Conservation (phyloP, 2,113 vertebrate species). For the Genyomyrus donnyi region DNA sequence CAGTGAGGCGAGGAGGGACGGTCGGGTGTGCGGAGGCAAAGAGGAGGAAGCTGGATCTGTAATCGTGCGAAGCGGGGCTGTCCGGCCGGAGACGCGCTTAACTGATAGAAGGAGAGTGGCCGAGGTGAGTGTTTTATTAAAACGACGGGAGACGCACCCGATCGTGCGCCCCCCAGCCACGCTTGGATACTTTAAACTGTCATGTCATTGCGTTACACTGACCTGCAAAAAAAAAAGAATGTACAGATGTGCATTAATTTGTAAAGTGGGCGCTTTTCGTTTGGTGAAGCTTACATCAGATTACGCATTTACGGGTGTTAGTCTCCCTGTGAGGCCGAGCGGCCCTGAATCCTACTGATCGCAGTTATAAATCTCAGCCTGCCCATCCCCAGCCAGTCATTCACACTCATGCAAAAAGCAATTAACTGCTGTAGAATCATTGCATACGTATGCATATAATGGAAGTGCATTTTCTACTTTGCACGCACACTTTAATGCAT, state of each 20-base stretch:
- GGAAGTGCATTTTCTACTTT: not conserved
- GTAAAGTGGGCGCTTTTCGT: not conserved
- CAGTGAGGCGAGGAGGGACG: not conserved
- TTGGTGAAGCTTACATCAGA: not conserved
- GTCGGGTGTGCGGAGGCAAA: not conserved
- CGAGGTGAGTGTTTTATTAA: constrained; percentile 44
- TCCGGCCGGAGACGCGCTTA: constrained; percentile 23
- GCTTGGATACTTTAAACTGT: constrained; percentile 2
- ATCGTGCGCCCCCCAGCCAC: constrained; percentile 11
- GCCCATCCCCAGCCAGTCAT: not conserved
- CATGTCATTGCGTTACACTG: not conserved
- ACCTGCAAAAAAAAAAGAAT: not conserved
- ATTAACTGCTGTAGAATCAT: not conserved
- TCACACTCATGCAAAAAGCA: not conserved
- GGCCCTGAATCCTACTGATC: not conserved
- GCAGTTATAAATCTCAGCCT: not conserved
- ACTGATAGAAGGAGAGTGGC: constrained; percentile 34
- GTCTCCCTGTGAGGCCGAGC: not conserved
- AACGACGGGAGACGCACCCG: constrained; percentile 28
- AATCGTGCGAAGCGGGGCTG: constrained; percentile 14
- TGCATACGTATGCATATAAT: not conserved
- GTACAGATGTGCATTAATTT: not conserved
- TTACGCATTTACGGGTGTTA: not conserved
- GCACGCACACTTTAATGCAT: not conserved
- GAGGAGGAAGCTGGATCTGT: not conserved